phyloP scores from a whole-genome alignment of 2,888 invertebrate genomes.

The Galerucella nymphaeae region DNA sequence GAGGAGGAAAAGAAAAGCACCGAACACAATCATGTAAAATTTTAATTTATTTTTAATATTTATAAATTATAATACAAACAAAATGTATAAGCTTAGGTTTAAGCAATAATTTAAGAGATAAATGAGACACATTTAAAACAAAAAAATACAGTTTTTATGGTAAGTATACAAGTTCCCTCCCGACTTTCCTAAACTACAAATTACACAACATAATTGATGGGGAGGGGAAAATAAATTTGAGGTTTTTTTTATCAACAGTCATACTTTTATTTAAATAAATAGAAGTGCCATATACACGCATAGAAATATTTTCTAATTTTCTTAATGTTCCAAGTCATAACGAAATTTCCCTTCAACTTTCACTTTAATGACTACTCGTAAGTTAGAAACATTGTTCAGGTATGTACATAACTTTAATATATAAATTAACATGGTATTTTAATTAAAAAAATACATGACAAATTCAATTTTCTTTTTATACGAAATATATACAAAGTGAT shows the following conservation, averaged over 20 bases:
- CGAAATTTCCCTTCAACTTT: slow-evolving; percentile 47
- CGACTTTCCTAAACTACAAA: slow-evolving; percentile 46
- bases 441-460: slow-evolving; percentile 40
- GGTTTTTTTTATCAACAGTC: slow-evolving; percentile 42
- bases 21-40: slow-evolving; percentile 45
- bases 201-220: slow-evolving; percentile 50
- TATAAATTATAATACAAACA: slow-evolving; percentile 62
- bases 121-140: slow-evolving; percentile 57
- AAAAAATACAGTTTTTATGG: slow-evolving; percentile 49
- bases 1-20: background rate
- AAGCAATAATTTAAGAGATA: slow-evolving; percentile 56
- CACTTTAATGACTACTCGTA: no score
- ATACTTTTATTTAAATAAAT: slow-evolving; percentile 49
- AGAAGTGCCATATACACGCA: slow-evolving; percentile 40
- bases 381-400: slow-evolving; percentile 10
- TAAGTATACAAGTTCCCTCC: slow-evolving; percentile 51
- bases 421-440: slow-evolving; percentile 41
- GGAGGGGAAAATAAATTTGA: slow-evolving; percentile 44
- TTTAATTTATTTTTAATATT: slow-evolving; percentile 56
- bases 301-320: slow-evolving; percentile 41
- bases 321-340: slow-evolving; percentile 50
- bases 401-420: slow-evolving; percentile 44
- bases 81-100: slow-evolving; percentile 58
- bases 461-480: slow-evolving; percentile 30
- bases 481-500: slow-evolving; percentile 44